Evolutionary conservation across 2,888 invertebrate genomes (phyloP), one percentile per base, ranked within the genome.

Genomic region (Onthophagus sagittarius): DNA sequence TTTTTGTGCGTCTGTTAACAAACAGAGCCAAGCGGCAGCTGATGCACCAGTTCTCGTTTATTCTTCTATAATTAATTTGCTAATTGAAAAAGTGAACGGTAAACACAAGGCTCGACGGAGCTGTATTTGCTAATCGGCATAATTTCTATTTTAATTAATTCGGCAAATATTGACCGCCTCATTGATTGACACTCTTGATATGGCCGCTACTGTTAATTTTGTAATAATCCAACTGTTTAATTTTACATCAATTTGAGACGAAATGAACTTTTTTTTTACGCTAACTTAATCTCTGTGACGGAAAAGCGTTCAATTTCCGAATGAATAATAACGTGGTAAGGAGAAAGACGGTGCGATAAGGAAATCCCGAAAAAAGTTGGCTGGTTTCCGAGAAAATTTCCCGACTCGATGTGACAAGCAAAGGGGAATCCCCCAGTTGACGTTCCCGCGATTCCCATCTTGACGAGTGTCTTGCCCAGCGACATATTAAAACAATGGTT

Each of bases 401-500:
- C 9, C 67, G 67, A 23, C 23, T 67, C 39, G 39, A 53, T 53
- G 39, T 53, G 39, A 53, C 67, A 67, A 23, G 67, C 11, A 11
- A 53, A 11, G 39, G 39, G 39, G 39, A 11, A 53, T 53, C 11
- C 39, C 39, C 39, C 67, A 6, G 32, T 67, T 67, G 31, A 6
- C 67, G 67, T 32, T 23, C n/a, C 23, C 31, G n/a, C 9, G n/a
- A 7, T 23, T 32, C 32, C 14, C 67, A 31, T 5, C 15, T 15
- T 67, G 67, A 67, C 67, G 67, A 67, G 15, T 67, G 67, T 67
- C 67, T 31, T 23, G 31, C 31, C 23, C 67, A 67, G 67, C 23
- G 67, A 67, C 32, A 23, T 67, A 67, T 67, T 67, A 67, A 67
- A 67, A 67, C 67, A 67, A 67, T 67, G 67, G 67, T n/a, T 23